These are phyloP conservation scores for Montipora efflorescens DNA, from an alignment of 64 coral and sea anemone species.

Conservation along the genomic window DNA sequence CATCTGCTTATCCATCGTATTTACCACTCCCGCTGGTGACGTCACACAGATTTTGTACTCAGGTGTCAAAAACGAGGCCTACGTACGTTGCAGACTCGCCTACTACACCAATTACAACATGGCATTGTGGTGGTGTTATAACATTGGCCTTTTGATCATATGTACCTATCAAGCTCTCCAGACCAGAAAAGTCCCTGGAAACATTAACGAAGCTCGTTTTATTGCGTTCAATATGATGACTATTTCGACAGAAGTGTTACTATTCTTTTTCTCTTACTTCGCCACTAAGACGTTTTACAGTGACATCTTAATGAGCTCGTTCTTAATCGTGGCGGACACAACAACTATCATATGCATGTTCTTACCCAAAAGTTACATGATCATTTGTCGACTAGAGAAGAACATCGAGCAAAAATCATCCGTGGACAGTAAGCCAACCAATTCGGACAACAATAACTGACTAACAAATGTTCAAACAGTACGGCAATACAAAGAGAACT, in stretches of 20 bases:
- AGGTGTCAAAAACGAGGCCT: conserved; percentile 47
- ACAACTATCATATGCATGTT: conserved; percentile 85
- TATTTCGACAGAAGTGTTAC: conserved; percentile 77
- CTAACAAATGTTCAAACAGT: background rate
- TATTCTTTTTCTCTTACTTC: conserved; percentile 87
- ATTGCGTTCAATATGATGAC: conserved; percentile 98
- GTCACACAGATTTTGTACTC: conserved; percentile 71
- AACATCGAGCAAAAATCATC: conserved; percentile 65
- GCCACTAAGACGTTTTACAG: conserved; percentile 77
- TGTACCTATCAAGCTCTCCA: conserved; percentile 94
- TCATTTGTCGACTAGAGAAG: conserved; percentile 85
- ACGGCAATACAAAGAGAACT: background rate
- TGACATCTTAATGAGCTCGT: conserved; percentile 75
- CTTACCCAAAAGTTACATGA: conserved; percentile 90
- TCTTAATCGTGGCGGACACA: conserved; percentile 74
- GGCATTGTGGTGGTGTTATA: conserved; percentile 86
- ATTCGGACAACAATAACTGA: background rate
- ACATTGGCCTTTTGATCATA: conserved; percentile 77
- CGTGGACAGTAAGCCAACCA: conserved; percentile 3
- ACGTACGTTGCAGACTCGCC: conserved; percentile 72
- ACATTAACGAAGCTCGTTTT: conserved; percentile 93
- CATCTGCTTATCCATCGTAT: conserved; percentile 57
- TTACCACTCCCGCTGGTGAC: conserved; percentile 27
- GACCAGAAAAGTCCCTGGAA: conserved; percentile 87
- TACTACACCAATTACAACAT: conserved; percentile 72